Evolutionary conservation across 2,888 invertebrate genomes (phyloP).

Genomic region (Alloscopus bannaensis): DNA sequence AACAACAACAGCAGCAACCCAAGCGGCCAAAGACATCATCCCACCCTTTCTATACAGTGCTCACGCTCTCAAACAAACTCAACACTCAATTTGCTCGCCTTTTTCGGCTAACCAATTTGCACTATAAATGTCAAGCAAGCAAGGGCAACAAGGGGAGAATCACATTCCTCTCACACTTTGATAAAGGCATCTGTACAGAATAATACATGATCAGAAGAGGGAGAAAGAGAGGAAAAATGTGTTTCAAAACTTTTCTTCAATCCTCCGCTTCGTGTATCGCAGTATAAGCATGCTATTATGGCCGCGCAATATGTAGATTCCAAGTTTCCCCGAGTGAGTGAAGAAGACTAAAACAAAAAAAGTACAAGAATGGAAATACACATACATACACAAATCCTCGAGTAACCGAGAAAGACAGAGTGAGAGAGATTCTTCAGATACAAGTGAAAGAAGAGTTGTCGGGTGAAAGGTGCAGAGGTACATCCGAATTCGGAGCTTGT

Average conservation of each 20-base stretch:
- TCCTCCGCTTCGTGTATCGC: slow-evolving; percentile 32
- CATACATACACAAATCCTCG: too few species aligned
- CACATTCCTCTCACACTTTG: slow-evolving; percentile 67
- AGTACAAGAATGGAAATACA: slow-evolving; percentile 40
- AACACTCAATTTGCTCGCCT: slow-evolving; percentile 67
- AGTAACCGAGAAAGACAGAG: slow-evolving; percentile 30
- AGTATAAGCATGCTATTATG: slow-evolving; percentile 16
- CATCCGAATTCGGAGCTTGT: slow-evolving; percentile 56
- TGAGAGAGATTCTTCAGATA: slow-evolving; percentile 49
- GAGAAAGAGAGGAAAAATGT: too few species aligned
- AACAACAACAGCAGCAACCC: slow-evolving; percentile 41
- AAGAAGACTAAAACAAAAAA: slow-evolving; percentile 41
- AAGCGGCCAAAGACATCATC: slow-evolving; percentile 62
- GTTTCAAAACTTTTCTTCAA: slow-evolving; percentile 60
- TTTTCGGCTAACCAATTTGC: slow-evolving; percentile 68
- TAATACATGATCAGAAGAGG: slow-evolving; percentile 61
- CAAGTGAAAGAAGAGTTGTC: slow-evolving; percentile 59
- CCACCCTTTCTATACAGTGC: slow-evolving; percentile 58
- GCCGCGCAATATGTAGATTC: slow-evolving; percentile 35
- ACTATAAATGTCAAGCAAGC: slow-evolving; percentile 68
- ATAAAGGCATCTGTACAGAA: slow-evolving; percentile 65
- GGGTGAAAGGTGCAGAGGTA: slow-evolving; percentile 65
- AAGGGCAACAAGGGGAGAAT: slow-evolving; percentile 68
- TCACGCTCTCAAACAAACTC: slow-evolving; percentile 63
- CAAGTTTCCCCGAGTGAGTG: slow-evolving; percentile 23